These are phyloP conservation scores for Caerostris darwini DNA, from an alignment of 1,140 invertebrate genomes.

Conservation along the genomic window DNA sequence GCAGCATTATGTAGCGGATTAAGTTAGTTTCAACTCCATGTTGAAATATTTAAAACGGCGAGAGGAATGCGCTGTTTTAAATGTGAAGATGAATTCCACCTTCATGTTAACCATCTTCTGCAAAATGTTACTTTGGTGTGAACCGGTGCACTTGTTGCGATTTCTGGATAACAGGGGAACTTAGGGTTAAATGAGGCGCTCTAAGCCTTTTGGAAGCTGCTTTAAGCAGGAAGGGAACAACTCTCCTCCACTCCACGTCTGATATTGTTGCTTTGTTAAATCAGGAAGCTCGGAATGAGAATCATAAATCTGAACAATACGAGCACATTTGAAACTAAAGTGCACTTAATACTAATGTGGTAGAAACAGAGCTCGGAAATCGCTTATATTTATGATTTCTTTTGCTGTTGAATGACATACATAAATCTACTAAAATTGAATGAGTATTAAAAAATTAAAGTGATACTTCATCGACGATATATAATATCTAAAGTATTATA, in stretches of 20 bases:
- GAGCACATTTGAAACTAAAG: slow-evolving; percentile 4
- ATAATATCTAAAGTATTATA: no score
- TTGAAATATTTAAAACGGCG: slow-evolving; percentile 34
- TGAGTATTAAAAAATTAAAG: no score
- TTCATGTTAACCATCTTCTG: not conserved
- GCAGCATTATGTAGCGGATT: not conserved
- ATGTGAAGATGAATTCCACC: not conserved
- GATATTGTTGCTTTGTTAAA: slow-evolving; percentile 3
- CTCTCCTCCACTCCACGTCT: not conserved
- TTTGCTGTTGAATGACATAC: not conserved
- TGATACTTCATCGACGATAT: no score
- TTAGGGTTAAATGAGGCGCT: slow-evolving; percentile 28
- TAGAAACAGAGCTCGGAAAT: not conserved
- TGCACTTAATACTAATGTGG: not conserved
- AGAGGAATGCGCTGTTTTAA: not conserved
- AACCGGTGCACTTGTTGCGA: slow-evolving; percentile 52
- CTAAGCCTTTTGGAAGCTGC: slow-evolving; percentile 33
- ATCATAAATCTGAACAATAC: not conserved
- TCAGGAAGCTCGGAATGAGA: slow-evolving; percentile 11
- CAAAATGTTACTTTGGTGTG: not conserved
- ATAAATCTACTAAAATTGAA: no score
- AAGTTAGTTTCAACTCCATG: slow-evolving; percentile 9
- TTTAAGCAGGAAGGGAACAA: not conserved
- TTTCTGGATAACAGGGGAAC: not conserved
- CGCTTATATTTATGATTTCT: not conserved